Evolutionary conservation across 2,888 invertebrate genomes (phyloP), one percentile per base, ranked within the genome.

Genomic region (Dicyrtoma fusca): DNA sequence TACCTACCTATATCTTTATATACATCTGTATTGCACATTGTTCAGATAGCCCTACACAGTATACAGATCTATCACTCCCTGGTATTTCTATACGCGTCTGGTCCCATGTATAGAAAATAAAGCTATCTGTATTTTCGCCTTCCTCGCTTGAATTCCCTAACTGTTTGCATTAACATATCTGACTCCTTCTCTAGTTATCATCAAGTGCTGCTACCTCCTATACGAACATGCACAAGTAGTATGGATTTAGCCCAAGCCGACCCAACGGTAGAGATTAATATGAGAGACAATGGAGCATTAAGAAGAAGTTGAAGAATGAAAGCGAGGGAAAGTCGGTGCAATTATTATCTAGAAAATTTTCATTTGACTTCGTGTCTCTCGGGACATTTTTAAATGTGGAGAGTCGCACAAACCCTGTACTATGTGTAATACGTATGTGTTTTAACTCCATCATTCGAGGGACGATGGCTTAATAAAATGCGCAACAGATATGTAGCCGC

Each of bases 101-200:
- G 34, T 34, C 34, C 3, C 34, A 34, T 34, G 34, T 8, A 34
- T 8, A n/a, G n/a, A 8, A 34, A 34, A 34, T 34, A 11, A 19
- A 19, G 21, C 6, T 1, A 10, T 55, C 55, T 23, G 23, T 21
- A 13, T 2, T 55, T 17, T 53, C 19, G 2, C 10, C 53, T 21
- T 19, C 6, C 19, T 23, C 55, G 13, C 55, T 21, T 21, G 23
- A 55, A n/a, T 19, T 53, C 55, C 21, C 23, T 23, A 17, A 21
- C 55, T 49, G 21, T 55, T 55, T 55, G 25, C 55, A 55, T 55
- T 55, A 23, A 21, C 55, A 55, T 55, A 55, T 55, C 34, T 34
- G 34, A 34, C 3, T 34, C 34, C 34, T 34, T 34, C 8, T 8
- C 34, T 34, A 3, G 34, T 34, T 8, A 8, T 34, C 34, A 34